Evolutionary conservation across 2,113 vertebrate genomes (phyloP), one percentile per base, ranked within the genome.

Genomic region (Nibea coibor): DNA sequence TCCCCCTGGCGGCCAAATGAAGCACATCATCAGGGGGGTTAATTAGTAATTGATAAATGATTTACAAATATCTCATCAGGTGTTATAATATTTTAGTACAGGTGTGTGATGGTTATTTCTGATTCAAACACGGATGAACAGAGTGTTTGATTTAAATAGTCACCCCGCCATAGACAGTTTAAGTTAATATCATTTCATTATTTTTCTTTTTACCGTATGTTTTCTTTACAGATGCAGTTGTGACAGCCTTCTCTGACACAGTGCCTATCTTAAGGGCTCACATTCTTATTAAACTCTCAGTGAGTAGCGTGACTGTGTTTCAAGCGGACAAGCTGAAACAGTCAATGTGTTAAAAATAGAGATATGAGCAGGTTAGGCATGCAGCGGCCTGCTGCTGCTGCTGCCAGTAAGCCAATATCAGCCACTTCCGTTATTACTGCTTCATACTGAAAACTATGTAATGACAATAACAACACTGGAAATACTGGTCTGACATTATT

Each of bases 321-420:
- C 61, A 82, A 68, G 45, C 17, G 12, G 51, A 69, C 67, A 59
- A 43, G 53, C 67, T 73, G n/a, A 43, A 66, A 73, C 63, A 75
- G 74, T 87, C 74, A 74, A 22, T 24, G 68, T 47, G 67, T 80
- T 87, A 89, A 89, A 91, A 84, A 90, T 87, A 91, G 82, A 63
- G 48, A 63, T 10, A 10, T 39, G 48, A 75, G 5, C 77, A 80
- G 64, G 66, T 59, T 66, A 57, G 24, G 71, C 69, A 80, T 64
- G 59, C 22, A 15, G 31, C 31, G 56, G 66, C 28, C 19, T 68
- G 57, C 8, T 43, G 45, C 35, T 35, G 35, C 4, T 39, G 35
- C 4, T 66, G 1, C 26, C 50, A 24, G 15, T 31, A 17, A 70
- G 47, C 61, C 20, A 54, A 4, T 35, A 59, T 54, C 56, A 69